Conservation (phyloP, 2,113 vertebrate genomes). For the Gasterosteus nipponicus region DNA sequence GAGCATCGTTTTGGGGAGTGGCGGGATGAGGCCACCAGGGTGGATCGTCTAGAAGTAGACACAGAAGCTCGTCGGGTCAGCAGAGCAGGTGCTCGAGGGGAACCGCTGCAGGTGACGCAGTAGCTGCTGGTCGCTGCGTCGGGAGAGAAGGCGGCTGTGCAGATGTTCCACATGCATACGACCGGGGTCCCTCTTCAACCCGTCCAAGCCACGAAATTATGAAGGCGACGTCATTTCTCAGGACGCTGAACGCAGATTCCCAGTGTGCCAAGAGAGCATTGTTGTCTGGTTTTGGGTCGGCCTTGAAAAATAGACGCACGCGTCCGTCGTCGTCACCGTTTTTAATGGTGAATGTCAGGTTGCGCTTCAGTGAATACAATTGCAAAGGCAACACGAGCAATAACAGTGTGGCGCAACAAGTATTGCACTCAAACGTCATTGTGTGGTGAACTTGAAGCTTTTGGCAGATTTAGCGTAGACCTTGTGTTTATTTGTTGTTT, state of each 20-base stretch:
- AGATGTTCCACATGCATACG: too few relatives aligned
- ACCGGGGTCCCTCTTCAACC: neutral
- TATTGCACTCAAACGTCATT: neutral
- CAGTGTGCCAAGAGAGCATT: too few relatives aligned
- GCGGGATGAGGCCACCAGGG: conserved; percentile 1
- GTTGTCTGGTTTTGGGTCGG: too few relatives aligned
- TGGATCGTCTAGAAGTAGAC: conserved; percentile 29
- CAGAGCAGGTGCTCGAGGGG: neutral
- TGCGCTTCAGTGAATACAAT: too few relatives aligned
- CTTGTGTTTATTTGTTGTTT: too few relatives aligned
- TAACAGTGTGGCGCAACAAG: neutral
- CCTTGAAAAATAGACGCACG: too few relatives aligned
- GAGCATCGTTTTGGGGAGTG: conserved; percentile 17
- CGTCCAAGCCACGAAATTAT: neutral
- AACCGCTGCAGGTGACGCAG: neutral
- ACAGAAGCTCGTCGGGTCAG: neutral
- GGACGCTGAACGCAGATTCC: too few relatives aligned
- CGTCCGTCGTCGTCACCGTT: neutral
- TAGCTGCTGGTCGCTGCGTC: neutral
- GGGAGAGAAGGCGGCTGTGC: neutral
- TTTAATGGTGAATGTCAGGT: neutral
- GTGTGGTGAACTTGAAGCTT: neutral
- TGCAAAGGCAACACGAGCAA: neutral
- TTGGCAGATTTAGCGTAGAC: too few relatives aligned
- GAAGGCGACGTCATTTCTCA: too few relatives aligned